These are phyloP conservation scores for Tauraco hartlaubi DNA, from an alignment of 2,797 vertebrate genomes.

Conservation along the genomic window DNA sequence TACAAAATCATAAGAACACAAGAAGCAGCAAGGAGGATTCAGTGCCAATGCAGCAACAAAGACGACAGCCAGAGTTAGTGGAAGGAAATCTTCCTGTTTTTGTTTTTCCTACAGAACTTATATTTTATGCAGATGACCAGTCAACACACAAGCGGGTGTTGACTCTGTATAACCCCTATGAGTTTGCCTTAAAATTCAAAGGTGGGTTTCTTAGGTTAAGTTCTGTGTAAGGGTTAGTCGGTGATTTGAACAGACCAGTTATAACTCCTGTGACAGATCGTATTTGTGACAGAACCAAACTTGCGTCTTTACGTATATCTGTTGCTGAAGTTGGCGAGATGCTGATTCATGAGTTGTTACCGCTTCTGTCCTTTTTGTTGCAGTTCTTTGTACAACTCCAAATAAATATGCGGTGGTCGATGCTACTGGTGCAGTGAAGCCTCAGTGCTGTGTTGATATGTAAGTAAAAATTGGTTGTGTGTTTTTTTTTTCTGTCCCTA, in stretches of 20 bases:
- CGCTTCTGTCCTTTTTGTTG: slow-evolving; percentile 63
- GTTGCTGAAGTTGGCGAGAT: neutral
- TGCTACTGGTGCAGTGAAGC: slow-evolving; percentile 95
- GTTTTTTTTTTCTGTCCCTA: neutral
- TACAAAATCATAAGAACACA: slow-evolving; percentile 77
- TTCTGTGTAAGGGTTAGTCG: slow-evolving; percentile 58
- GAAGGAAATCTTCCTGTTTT: slow-evolving; percentile 99
- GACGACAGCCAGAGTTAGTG: slow-evolving; percentile 97
- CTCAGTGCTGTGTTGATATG: slow-evolving; percentile 99
- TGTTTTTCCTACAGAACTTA: slow-evolving; percentile 97
- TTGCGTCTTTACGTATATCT: neutral
- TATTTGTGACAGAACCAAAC: neutral
- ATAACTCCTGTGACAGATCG: neutral
- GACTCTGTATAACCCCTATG: slow-evolving; percentile 99
- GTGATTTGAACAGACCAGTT: slow-evolving; percentile 20
- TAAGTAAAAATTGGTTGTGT: slow-evolving; percentile 80
- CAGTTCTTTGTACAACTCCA: slow-evolving; percentile 98
- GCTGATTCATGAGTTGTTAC: slow-evolving; percentile 28
- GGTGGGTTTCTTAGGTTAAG: slow-evolving; percentile 85
- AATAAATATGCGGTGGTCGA: slow-evolving; percentile 98
- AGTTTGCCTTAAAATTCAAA: slow-evolving; percentile 99
- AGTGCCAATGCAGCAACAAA: slow-evolving; percentile 99
- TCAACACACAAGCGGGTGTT: slow-evolving; percentile 98
- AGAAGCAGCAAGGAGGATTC: slow-evolving; percentile 82
- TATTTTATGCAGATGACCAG: slow-evolving; percentile 99